These are phyloP conservation scores for Maniola jurtina DNA, from an alignment of 1,140 invertebrate species.

Conservation along the genomic window DNA sequence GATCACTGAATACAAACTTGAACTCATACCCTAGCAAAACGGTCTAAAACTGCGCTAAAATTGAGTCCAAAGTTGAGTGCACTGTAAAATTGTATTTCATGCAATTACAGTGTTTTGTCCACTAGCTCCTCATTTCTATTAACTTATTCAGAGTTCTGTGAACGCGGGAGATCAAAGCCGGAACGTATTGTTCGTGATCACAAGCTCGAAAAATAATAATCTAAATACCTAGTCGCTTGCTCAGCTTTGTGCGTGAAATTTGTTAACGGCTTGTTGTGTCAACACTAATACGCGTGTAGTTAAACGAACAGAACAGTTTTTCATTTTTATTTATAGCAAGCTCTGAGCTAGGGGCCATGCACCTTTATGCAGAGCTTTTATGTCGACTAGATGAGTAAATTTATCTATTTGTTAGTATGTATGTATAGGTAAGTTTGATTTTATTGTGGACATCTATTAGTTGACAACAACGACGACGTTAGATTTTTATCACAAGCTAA, in stretches of 20 bases:
- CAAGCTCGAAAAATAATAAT: constrained; percentile 42
- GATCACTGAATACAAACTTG: too few relatives aligned
- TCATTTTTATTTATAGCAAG: neutral
- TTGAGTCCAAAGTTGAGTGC: too few relatives aligned
- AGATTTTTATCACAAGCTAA: too few relatives aligned
- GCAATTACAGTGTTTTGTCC: too few relatives aligned
- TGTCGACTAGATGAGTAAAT: neutral
- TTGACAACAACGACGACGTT: too few relatives aligned
- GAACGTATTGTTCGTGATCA: constrained; percentile 52
- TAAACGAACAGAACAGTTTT: constrained; percentile 3
- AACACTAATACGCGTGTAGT: constrained; percentile 10
- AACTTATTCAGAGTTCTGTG: constrained; percentile 12
- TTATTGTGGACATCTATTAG: too few relatives aligned
- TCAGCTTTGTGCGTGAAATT: constrained; percentile 10
- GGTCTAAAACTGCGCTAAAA: too few relatives aligned
- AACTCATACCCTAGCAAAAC: too few relatives aligned
- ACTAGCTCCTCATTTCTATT: too few relatives aligned
- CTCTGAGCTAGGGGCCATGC: neutral
- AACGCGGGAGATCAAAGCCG: constrained; percentile 41
- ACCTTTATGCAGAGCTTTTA: neutral
- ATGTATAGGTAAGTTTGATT: too few relatives aligned
- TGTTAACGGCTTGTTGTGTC: constrained; percentile 15
- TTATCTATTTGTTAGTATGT: neutral
- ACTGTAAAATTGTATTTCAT: too few relatives aligned
- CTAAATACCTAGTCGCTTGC: constrained; percentile 23